phyloP scores from a whole-genome alignment of 2,888 invertebrate species.

The Drosophila fungiperda region DNA sequence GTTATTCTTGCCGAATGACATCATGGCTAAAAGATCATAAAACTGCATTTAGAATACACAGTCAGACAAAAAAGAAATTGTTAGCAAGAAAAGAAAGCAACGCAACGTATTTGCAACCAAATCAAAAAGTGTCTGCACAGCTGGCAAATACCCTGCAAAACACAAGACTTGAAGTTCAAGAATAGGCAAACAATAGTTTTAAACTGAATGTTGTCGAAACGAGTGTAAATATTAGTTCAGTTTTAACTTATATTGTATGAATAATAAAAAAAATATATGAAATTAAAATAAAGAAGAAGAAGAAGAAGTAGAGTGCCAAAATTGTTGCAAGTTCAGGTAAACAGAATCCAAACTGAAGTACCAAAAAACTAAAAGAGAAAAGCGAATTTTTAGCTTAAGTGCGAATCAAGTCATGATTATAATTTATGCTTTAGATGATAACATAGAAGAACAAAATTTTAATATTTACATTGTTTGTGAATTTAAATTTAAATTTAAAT shows the following conservation, averaged over 20 bases:
- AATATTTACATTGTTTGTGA: neutral
- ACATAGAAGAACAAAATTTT: neutral
- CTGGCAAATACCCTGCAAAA: neutral
- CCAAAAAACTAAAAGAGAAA: slow-evolving; percentile 4
- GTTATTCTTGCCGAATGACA: slow-evolving; percentile 71
- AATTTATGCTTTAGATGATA: neutral
- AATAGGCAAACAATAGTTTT: neutral
- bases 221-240: slow-evolving; percentile 12
- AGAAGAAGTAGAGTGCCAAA: slow-evolving; percentile 4
- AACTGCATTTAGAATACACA: neutral
- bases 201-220: neutral
- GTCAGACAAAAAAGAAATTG: neutral
- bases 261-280: slow-evolving; percentile 40
- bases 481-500: neutral
- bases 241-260: slow-evolving; percentile 21
- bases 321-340: neutral
- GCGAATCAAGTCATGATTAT: neutral
- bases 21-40: slow-evolving; percentile 45
- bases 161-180: slow-evolving; percentile 22
- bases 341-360: slow-evolving; percentile 23
- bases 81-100: neutral
- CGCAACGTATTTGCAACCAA: too few species aligned
- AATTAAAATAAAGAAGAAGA: slow-evolving; percentile 2
- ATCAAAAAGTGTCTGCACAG: neutral
- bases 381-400: slow-evolving; percentile 1